phyloP scores from a whole-genome alignment of 2,797 vertebrate genomes.

The Agapornis canus region DNA sequence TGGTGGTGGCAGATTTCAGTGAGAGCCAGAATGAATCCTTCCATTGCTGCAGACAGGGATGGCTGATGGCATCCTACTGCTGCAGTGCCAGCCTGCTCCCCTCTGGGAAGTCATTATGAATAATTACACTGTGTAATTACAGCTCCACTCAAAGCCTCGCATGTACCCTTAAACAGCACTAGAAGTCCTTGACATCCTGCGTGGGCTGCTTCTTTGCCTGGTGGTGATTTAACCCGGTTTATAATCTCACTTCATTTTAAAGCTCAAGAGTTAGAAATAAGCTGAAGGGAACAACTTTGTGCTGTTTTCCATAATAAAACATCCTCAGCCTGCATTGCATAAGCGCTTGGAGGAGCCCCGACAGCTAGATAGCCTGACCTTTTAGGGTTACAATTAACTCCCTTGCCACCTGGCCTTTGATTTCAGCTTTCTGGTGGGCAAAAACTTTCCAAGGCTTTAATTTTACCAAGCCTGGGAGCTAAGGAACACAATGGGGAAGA shows the following conservation, averaged over 20 bases:
- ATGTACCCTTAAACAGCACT: neutral
- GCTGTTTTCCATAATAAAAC: neutral
- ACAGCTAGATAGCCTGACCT: neutral
- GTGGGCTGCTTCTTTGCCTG: neutral
- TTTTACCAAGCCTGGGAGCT: slow-evolving; percentile 34
- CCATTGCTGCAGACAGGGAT: rapidly evolving
- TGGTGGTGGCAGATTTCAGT: neutral
- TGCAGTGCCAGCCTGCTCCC: neutral
- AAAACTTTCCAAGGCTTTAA: neutral
- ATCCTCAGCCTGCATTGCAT: neutral
- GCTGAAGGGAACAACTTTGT: neutral
- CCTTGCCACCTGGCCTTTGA: neutral
- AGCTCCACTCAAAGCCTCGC: neutral
- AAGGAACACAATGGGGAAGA: neutral
- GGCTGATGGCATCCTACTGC: neutral
- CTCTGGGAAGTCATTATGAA: neutral
- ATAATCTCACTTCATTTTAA: neutral
- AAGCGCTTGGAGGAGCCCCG: neutral
- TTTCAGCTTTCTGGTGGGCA: neutral
- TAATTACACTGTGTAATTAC: neutral
- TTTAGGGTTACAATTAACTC: neutral
- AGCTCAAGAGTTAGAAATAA: neutral
- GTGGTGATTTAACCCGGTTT: neutral
- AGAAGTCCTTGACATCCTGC: neutral
- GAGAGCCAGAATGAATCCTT: neutral